Conservation (phyloP, 2,113 vertebrate species). For the Pyrgilauda ruficollis region DNA sequence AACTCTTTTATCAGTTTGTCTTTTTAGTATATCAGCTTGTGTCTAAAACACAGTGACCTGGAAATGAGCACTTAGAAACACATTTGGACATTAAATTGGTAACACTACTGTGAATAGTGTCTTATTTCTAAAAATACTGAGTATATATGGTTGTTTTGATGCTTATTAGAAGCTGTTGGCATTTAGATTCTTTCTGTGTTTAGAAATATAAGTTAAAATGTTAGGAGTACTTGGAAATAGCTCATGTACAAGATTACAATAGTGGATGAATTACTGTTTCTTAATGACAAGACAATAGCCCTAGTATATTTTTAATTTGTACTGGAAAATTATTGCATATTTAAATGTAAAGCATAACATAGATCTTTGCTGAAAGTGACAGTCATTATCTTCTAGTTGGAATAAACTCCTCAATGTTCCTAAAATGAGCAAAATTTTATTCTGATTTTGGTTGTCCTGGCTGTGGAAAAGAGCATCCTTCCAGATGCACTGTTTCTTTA, state of each 20-base stretch:
- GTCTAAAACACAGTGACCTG: neutral
- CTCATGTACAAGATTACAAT: neutral
- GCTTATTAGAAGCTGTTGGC: neutral
- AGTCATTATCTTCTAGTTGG: neutral
- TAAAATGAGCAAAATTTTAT: neutral
- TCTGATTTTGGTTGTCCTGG: neutral
- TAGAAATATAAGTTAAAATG: neutral
- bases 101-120: neutral
- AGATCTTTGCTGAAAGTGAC: neutral
- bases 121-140: neutral
- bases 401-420: neutral
- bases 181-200: neutral
- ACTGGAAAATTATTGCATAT: neutral
- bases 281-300: neutral
- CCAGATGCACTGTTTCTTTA: neutral
- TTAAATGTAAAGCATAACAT: neutral
- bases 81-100: neutral
- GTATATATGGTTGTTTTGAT: neutral
- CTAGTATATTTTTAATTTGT: neutral
- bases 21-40: neutral
- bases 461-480: neutral
- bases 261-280: neutral
- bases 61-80: neutral
- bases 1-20: neutral
- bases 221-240: neutral